Base-by-base conservation (phyloP, 2,113 vertebrate species). In the Abramis brama region DNA sequence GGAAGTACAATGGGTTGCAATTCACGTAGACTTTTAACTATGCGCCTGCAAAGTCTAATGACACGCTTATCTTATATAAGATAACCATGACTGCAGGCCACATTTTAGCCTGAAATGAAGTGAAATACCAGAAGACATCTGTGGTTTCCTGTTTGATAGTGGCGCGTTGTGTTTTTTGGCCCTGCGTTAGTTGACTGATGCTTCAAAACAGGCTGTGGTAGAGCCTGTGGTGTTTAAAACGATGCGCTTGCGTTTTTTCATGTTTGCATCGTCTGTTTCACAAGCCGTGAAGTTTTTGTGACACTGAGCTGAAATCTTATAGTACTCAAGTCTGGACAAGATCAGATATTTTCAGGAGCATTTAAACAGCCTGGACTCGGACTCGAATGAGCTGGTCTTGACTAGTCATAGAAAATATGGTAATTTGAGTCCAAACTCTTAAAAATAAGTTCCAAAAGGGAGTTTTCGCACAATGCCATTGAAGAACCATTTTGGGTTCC, bases 101-200 rank as follows among this genome's bases (percentile, higher is more conserved):
- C 43, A 52, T 30, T 82, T 66, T 52, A 70, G 10, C 25, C 12
- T 4, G 19, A 52, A 33, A 52, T 33, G 21, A 50, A 55, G 55
- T 60, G 23, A 60, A n/a, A 33, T n/a, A 12, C 33, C n/a, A 68
- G 43, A 73, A 73, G 68, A 83, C 50, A 36, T 36, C 50, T 73
- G 50, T 83, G 82, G 82, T n/a, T 73, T 83, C 66, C 68, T 82
- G 62, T 70, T 52, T 55, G 47, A 55, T 30, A 9, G 47, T 77
- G 75, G 17, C 9, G 55, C 10, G 27, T 33, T 55, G 50, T 47
- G 23, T 74, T 45, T 13, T 74, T 74, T 77, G 75, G 27, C 52
- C 47, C 66, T 27, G 66, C 73, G 30, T 66, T 52, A 52, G 62
- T 55, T 25, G 8, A 17, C 52, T 43, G 66, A 73, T 57, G 12